A percentile compares a stretch with the other conserved stretches of the same genome.
Evolutionary conservation across 2,888 invertebrate genomes (phyloP).

Genomic region (Cylloceria caligata): DNA sequence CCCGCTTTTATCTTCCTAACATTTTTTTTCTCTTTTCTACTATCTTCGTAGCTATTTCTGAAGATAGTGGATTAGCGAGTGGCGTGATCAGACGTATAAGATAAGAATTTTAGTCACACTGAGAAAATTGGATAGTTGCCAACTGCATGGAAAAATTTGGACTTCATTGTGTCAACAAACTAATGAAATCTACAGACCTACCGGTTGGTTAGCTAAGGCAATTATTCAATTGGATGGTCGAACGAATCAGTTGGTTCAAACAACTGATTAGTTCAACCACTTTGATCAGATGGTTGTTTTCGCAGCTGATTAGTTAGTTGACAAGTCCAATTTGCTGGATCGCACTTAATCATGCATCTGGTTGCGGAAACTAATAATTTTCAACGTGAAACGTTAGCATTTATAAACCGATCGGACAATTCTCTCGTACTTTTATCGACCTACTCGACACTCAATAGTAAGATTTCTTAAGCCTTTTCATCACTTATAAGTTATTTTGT

Average conservation of each 20-base stretch:
- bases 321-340: neutral
- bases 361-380: too few relatives aligned
- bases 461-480: too few relatives aligned
- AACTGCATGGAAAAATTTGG: neutral
- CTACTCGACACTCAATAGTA: too few relatives aligned
- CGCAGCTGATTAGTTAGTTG: neutral
- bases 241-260: neutral
- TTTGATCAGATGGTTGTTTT: too few relatives aligned
- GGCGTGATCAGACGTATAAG: neutral
- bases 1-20: conserved; percentile 10
- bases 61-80: neutral
- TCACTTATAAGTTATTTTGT: too few relatives aligned
- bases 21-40: conserved; percentile 8
- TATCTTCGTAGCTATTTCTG: neutral
- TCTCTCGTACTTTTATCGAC: too few relatives aligned
- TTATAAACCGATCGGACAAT: too few relatives aligned
- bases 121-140: neutral
- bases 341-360: too few relatives aligned
- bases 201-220: neutral
- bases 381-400: too few relatives aligned
- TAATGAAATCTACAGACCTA: neutral
- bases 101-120: neutral
- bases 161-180: neutral
- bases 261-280: neutral
- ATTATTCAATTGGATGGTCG: neutral